Evolutionary conservation across 2,797 vertebrate species (phyloP).

Genomic region (Melanogrammus aeglefinus): DNA sequence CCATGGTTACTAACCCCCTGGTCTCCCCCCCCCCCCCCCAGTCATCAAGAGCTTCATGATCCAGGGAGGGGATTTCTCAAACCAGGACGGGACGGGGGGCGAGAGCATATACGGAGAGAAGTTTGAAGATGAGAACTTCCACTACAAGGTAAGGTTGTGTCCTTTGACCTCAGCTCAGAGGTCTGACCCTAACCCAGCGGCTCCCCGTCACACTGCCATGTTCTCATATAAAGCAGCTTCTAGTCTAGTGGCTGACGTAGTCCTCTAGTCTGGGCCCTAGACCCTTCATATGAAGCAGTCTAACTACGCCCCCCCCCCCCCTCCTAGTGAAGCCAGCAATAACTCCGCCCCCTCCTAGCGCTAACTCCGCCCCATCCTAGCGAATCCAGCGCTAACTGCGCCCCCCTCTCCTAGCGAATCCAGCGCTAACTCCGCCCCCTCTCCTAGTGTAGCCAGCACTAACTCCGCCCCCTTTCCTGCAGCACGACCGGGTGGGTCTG

Average conservation of each 20-base stretch:
- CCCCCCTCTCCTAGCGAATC: neutral
- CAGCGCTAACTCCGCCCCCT: too few relatives aligned
- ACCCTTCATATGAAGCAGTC: too few relatives aligned
- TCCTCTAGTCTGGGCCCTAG: neutral
- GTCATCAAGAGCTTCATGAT: conserved; percentile 99
- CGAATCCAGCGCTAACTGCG: neutral
- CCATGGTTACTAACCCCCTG: too few relatives aligned
- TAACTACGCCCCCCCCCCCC: too few relatives aligned
- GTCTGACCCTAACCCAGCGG: neutral
- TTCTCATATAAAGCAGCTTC: neutral
- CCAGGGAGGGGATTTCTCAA: conserved; percentile 96
- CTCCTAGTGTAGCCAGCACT: neutral
- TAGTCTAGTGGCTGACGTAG: neutral
- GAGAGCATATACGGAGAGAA: conserved; percentile 99
- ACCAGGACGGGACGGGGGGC: conserved; percentile 94
- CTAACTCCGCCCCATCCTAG: neutral
- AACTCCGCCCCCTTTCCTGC: neutral
- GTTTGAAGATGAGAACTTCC: conserved; percentile 98
- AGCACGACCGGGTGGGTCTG: conserved; percentile 89
- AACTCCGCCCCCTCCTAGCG: neutral
- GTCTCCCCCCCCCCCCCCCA: neutral
- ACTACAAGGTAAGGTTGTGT: conserved; percentile 82
- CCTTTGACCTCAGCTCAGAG: neutral
- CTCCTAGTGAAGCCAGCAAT: too few relatives aligned
- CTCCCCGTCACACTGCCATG: neutral